These are phyloP conservation scores for Nymphalis io DNA, from an alignment of 1,140 invertebrate genomes.

Conservation along the genomic window DNA sequence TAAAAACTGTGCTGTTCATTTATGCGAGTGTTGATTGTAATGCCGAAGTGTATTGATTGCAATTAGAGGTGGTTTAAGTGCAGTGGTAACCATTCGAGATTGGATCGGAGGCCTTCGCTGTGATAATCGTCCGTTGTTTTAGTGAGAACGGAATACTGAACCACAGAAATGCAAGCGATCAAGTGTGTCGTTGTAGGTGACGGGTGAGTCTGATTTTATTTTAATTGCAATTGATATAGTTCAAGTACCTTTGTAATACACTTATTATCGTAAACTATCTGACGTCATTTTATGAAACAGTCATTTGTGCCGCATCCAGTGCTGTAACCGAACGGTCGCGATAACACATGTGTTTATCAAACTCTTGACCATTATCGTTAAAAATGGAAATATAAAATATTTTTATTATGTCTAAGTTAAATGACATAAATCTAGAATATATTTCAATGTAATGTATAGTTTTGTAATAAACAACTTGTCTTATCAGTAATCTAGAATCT, in stretches of 20 bases:
- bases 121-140: conserved; percentile 62
- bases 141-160: conserved; percentile 55
- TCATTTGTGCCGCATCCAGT: conserved; percentile 48
- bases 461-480: background rate
- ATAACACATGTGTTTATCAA: conserved; percentile 41
- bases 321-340: conserved; percentile 28
- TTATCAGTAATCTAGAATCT: conserved; percentile 23
- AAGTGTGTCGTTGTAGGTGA: conserved; percentile 98
- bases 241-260: conserved; percentile 34
- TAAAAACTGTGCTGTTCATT: conserved; percentile 59
- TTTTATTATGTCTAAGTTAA: background rate
- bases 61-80: conserved; percentile 63
- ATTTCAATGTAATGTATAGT: background rate
- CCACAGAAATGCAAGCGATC: conserved; percentile 91
- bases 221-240: conserved; percentile 16
- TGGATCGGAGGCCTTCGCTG: conserved; percentile 55
- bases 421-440: background rate
- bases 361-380: conserved; percentile 3
- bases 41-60: conserved; percentile 61
- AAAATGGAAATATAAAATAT: background rate
- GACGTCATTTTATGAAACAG: conserved; percentile 64
- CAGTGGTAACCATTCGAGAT: conserved; percentile 59
- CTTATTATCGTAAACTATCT: conserved; percentile 54
- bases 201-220: conserved; percentile 84
- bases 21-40: conserved; percentile 59